Evolutionary conservation across 2,888 invertebrate genomes (phyloP).

Genomic region (Bimastos eiseni): DNA sequence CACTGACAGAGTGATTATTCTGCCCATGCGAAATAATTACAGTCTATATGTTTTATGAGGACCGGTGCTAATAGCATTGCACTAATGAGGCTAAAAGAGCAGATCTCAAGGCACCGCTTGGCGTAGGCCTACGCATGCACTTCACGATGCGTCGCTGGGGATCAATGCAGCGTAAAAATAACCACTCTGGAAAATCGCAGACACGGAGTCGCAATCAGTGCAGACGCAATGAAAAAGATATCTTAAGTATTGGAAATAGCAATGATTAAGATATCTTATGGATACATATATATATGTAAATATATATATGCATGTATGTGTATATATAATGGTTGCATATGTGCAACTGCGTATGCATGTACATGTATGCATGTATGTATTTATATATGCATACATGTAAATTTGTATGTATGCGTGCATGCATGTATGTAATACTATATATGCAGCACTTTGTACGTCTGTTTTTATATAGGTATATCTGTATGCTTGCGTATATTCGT

Average conservation of each 20-base stretch:
- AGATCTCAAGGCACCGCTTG: not conserved
- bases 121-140: not conserved
- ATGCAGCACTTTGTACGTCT: not conserved
- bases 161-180: not conserved
- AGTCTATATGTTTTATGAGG: not conserved
- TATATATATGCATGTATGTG: too few relatives aligned
- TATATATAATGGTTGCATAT: too few relatives aligned
- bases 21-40: not conserved
- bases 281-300: too few relatives aligned
- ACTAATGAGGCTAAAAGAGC: not conserved
- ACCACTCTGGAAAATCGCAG: not conserved
- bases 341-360: too few relatives aligned
- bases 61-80: not conserved
- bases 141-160: not conserved
- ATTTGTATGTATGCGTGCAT: too few relatives aligned
- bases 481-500: constrained; percentile 7
- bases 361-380: too few relatives aligned
- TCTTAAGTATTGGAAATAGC: not conserved
- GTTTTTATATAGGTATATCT: not conserved
- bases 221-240: not conserved
- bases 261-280: not conserved
- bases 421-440: too few relatives aligned
- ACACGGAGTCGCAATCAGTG: not conserved
- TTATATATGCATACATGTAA: too few relatives aligned
- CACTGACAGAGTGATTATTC: not conserved